These are phyloP conservation scores for Gryllus longicercus DNA, from an alignment of 2,888 invertebrate species.

Conservation along the genomic window DNA sequence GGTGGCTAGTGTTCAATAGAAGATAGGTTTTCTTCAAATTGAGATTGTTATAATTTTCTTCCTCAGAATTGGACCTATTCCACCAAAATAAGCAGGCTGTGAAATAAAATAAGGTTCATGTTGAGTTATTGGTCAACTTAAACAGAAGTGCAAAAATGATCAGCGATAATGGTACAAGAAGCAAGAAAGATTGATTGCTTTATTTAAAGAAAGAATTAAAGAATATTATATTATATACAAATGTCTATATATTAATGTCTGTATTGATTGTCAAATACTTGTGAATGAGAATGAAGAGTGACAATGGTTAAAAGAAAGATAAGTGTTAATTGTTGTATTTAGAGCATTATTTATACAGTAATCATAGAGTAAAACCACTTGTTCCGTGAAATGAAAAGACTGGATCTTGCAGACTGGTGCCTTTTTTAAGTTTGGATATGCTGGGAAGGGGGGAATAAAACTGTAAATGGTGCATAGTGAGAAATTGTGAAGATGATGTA, in stretches of 20 bases:
- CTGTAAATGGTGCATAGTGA: constrained; percentile 21
- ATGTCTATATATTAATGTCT: constrained; percentile 24
- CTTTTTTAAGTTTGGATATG: constrained; percentile 19
- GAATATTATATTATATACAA: constrained; percentile 30
- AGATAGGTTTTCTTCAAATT: background rate
- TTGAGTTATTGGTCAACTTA: constrained; percentile 19
- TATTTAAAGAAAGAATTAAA: constrained; percentile 31
- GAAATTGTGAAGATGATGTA: background rate
- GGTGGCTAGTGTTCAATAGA: constrained; percentile 19
- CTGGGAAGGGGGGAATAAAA: constrained; percentile 21
- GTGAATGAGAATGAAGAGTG: constrained; percentile 20
- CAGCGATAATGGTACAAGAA: background rate
- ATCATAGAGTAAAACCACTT: constrained; percentile 11
- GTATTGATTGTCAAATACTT: constrained; percentile 28
- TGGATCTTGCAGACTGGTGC: constrained; percentile 22
- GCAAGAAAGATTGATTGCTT: constrained; percentile 24
- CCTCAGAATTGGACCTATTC: constrained; percentile 29
- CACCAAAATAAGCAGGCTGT: constrained; percentile 38
- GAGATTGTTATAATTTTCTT: constrained; percentile 20
- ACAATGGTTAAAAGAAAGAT: constrained; percentile 28
- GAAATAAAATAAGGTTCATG: constrained; percentile 32
- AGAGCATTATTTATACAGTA: constrained; percentile 33
- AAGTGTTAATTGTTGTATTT: constrained; percentile 31
- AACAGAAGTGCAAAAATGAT: constrained; percentile 12
- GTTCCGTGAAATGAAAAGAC: constrained; percentile 26